Percentiles rank a stretch among this genome's conserved stretches.
Conservation (phyloP, 2,113 vertebrate species). For the Oenanthe melanoleuca region DNA sequence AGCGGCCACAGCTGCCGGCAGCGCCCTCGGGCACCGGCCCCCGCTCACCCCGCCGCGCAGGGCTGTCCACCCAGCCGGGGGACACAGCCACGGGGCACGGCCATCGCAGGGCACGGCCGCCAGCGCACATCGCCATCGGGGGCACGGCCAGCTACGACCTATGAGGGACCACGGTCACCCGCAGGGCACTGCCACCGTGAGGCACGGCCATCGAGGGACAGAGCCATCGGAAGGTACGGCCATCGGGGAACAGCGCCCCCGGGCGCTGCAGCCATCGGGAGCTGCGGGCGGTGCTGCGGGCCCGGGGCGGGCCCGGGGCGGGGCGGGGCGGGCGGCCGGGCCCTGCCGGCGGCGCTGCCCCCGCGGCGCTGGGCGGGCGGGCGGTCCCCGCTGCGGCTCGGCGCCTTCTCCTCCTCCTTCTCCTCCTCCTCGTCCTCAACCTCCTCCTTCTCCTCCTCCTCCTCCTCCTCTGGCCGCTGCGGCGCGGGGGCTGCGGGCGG, state of each 20-base stretch:
- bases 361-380: too few relatives aligned
- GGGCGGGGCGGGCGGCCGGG: too few relatives aligned
- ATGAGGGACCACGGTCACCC: not conserved
- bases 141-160: not conserved
- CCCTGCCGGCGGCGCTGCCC: too few relatives aligned
- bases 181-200: not conserved
- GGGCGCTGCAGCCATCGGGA: not conserved
- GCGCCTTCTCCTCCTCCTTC: too few relatives aligned
- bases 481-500: conserved; percentile 51
- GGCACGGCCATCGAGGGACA: not conserved
- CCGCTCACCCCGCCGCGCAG: rapidly evolving
- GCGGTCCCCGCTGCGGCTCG: too few relatives aligned
- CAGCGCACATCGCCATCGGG: not conserved
- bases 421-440: too few relatives aligned
- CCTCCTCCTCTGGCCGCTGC: conserved; percentile 16
- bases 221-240: not conserved
- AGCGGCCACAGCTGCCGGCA: not conserved
- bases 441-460: not conserved
- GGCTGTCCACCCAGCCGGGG: not conserved
- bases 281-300: not conserved
- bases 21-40: not conserved
- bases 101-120: not conserved
- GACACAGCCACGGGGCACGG: rapidly evolving
- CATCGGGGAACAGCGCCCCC: not conserved
- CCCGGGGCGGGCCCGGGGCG: not conserved